Base-by-base conservation (phyloP, 1,140 invertebrate genomes). In the Aporrectodea caliginosa region DNA sequence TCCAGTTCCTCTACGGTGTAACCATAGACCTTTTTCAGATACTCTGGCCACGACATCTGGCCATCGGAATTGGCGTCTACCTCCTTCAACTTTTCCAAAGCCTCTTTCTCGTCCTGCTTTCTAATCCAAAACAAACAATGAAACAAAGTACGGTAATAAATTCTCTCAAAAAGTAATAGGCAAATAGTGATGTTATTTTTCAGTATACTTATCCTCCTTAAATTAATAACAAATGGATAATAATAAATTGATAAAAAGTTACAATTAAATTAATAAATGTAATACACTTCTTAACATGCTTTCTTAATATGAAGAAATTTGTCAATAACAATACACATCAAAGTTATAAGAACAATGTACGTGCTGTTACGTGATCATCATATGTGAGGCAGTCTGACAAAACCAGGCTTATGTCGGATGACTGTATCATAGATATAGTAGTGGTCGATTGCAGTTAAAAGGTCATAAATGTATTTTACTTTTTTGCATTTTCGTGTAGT, bases 21-120 rank as follows among this genome's bases (percentile, higher is more conserved):
- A 32, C 73, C 78, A 75, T 75, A 75, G 12, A 92, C 92, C 87
- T 95, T 94, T 76, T 91, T 88, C 27, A 97, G 84, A 86, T 98
- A 95, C 90, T 98, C 96, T 29, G 90, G 88, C 96, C 96, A 98
- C 0, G 92, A 93, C 0, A 98, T 91, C 79, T 90, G 87, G 0
- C 93, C 93, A 89, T 98, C 94, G 81, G 91, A 89, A 88, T 98
- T 92, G 73, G 83, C 83, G 80, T 90, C 87, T 22, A 85, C 78
- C 16, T 85, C 83, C 35, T 82, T 79, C 34, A 87, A 82, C 73
- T 86, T 84, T 69, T 84, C 84, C 27, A 80, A 34, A 2, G 85
- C 83, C 72, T 88, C 87, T 71, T 87, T 86, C 32, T 81, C 77
- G 78, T 88, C 86, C 14, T 87, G 81, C 33, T 82, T 82, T 71